Evolutionary conservation across 2,888 invertebrate species (phyloP).

Genomic region (Sarcophaga carnaria): DNA sequence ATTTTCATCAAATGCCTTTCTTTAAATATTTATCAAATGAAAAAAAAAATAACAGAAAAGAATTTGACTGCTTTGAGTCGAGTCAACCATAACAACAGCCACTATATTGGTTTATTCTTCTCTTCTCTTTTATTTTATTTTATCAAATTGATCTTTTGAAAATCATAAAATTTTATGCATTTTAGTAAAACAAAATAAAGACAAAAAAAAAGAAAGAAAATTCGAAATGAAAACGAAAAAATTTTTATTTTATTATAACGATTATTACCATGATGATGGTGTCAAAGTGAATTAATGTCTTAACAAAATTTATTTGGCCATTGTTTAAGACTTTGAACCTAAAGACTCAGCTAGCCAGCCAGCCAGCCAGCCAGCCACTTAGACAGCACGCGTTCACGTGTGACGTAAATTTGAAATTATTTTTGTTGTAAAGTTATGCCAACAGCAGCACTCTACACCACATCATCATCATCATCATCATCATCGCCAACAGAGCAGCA

Average conservation of each 20-base stretch:
- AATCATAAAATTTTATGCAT: conserved; percentile 18
- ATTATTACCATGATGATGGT: conserved; percentile 19
- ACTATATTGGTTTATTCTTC: not conserved
- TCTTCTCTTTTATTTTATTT: not conserved
- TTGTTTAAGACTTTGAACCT: conserved; percentile 2
- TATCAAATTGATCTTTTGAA: conserved; percentile 27
- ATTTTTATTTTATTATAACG: conserved; percentile 22
- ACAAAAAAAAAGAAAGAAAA: conserved; percentile 14
- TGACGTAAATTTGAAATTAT: conserved; percentile 38
- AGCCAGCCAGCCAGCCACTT: not conserved
- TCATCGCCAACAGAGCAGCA: conserved; percentile 8
- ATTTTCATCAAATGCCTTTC: not conserved
- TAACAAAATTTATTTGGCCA: conserved; percentile 14
- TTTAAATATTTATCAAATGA: not conserved
- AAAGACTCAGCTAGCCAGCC: conserved; percentile 1
- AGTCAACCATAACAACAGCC: not conserved
- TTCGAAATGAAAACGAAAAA: conserved; percentile 27
- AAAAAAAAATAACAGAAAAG: not conserved
- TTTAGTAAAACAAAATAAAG: conserved; percentile 6
- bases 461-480: conserved; percentile 4
- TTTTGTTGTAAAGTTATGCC: not conserved
- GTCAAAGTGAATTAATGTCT: conserved; percentile 54
- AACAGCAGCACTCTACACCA: not conserved
- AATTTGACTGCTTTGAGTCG: not conserved
- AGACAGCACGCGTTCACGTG: conserved; percentile 46